Evolutionary conservation across 2,113 vertebrate genomes (phyloP).

Genomic region (Gnathonemus echidnorhynchus): DNA sequence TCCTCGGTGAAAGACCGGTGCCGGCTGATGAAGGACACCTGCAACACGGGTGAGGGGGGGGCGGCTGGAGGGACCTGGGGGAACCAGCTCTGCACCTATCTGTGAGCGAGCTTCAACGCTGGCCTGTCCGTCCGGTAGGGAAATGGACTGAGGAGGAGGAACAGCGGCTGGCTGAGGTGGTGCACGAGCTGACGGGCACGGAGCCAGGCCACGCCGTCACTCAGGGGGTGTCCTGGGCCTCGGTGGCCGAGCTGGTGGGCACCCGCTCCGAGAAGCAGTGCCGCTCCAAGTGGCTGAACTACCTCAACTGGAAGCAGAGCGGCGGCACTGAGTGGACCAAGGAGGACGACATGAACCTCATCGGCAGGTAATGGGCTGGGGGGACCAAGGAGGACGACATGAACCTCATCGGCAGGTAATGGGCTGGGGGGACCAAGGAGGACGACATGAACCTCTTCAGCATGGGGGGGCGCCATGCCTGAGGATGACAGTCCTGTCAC

Average conservation of each 20-base stretch:
- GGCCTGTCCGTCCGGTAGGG: slow-evolving; percentile 55
- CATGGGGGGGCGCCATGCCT: slow-evolving; percentile 34
- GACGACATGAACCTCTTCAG: slow-evolving; percentile 87
- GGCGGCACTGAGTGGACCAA: slow-evolving; percentile 97
- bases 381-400: slow-evolving; percentile 84
- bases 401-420: slow-evolving; percentile 75
- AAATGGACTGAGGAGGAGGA: slow-evolving; percentile 99
- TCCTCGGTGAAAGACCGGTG: slow-evolving; percentile 97
- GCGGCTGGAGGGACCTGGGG: background rate
- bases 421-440: slow-evolving; percentile 69
- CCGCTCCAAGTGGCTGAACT: slow-evolving; percentile 97
- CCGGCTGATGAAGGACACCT: slow-evolving; percentile 96
- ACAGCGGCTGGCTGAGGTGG: slow-evolving; percentile 82
- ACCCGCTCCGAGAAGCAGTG: slow-evolving; percentile 97
- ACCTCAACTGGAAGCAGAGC: slow-evolving; percentile 99
- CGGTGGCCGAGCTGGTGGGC: slow-evolving; percentile 84
- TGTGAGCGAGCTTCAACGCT: background rate
- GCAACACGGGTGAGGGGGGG: slow-evolving; percentile 80
- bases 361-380: slow-evolving; percentile 65
- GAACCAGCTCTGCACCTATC: background rate
- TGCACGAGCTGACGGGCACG: slow-evolving; percentile 89
- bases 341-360: slow-evolving; percentile 90
- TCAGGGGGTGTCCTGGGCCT: slow-evolving; percentile 93
- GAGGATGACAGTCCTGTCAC: background rate
- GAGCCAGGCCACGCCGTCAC: slow-evolving; percentile 88